A percentile compares a stretch with the other conserved stretches of the same genome.
Evolutionary conservation across 2,888 invertebrate species (phyloP).

Genomic region (Caenorhabditis plicata): DNA sequence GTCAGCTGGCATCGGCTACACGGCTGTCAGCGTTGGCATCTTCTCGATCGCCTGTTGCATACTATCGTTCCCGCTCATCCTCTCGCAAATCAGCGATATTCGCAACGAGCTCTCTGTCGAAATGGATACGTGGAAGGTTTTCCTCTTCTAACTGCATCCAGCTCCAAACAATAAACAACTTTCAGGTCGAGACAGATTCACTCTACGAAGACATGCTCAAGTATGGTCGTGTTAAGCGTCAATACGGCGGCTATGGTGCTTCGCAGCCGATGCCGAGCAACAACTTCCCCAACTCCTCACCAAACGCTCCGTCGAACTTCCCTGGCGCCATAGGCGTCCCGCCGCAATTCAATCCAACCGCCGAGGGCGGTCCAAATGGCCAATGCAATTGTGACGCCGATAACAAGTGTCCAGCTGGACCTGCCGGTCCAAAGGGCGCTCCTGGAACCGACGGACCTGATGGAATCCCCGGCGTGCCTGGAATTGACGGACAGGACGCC

Average conservation of each 20-base stretch:
- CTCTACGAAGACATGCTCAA: conserved; percentile 44
- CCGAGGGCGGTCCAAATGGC: conserved; percentile 27
- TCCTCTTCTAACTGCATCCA: background rate
- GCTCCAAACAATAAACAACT: background rate
- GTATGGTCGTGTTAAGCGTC: conserved; percentile 45
- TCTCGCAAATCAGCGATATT: conserved; percentile 42
- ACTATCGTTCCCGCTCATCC: conserved; percentile 39
- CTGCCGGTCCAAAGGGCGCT: conserved; percentile 50
- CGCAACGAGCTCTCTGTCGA: conserved; percentile 44
- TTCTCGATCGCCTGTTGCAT: conserved; percentile 33
- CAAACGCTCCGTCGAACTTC: conserved; percentile 20
- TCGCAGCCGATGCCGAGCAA: conserved; percentile 21
- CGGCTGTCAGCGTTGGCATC: conserved; percentile 36
- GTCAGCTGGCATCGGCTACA: conserved; percentile 27
- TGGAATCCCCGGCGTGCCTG: conserved; percentile 51
- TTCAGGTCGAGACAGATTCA: conserved; percentile 32
- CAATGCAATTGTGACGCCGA: conserved; percentile 48
- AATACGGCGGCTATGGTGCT: conserved; percentile 51
- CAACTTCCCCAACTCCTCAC: conserved; percentile 13
- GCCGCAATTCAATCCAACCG: conserved; percentile 30
- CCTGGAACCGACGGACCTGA: conserved; percentile 50
- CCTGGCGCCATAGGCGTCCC: conserved; percentile 37
- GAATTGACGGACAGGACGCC: conserved; percentile 49
- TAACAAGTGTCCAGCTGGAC: conserved; percentile 52
- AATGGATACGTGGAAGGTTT: conserved; percentile 50